Evolutionary conservation across 2,113 vertebrate species (phyloP).

Genomic region (Psettodes erumei): DNA sequence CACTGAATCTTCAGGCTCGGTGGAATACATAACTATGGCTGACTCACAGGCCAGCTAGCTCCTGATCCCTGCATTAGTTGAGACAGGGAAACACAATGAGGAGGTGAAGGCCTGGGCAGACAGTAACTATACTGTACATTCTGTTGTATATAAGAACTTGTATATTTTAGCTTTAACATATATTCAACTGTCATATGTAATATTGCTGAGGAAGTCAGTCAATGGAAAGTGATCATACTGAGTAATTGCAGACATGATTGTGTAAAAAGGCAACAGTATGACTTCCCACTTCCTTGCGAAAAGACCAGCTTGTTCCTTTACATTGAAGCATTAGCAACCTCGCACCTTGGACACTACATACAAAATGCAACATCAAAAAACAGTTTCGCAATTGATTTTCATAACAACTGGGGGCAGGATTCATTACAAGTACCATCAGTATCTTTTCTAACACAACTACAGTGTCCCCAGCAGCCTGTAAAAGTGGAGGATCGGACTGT

Average conservation of each 20-base stretch:
- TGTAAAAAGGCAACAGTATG: no score
- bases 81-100: neutral
- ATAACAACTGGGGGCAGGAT: conserved; percentile 27
- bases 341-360: conserved; percentile 1
- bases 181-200: neutral
- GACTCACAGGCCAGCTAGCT: no score
- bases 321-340: conserved; percentile 1
- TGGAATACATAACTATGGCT: no score
- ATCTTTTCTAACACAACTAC: conserved; percentile 31
- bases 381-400: conserved; percentile 49
- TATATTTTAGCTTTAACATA: neutral
- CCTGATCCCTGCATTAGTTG: no score
- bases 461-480: neutral
- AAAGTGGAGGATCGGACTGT: neutral
- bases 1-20: no score
- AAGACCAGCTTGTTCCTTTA: conserved; percentile 5
- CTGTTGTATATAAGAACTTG: no score
- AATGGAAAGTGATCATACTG: neutral
- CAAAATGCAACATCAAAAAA: conserved; percentile 41
- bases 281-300: no score
- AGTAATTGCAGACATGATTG: neutral
- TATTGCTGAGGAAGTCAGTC: neutral
- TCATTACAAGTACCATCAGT: conserved; percentile 42
- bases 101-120: neutral
- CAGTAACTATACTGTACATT: no score